Evolutionary conservation across 2,113 vertebrate species (phyloP), one percentile per base, ranked within the genome.

Genomic region (Maccullochella peelii): DNA sequence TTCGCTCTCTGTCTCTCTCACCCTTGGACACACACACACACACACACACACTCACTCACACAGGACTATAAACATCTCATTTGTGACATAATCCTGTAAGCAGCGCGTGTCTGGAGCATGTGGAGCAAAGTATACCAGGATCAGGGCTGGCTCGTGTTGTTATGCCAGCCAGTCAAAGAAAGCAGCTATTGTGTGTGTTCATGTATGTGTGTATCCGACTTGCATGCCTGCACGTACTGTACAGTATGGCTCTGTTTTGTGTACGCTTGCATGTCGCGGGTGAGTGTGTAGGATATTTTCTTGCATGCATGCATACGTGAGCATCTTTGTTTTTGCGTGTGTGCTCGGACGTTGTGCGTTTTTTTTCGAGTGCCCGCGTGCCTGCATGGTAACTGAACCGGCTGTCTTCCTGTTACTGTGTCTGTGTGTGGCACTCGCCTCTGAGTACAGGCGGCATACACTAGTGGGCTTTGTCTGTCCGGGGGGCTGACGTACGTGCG

Each of bases 101-200:
- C 86, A 86, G 71, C 52, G 67, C 23, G 70, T 86, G 89, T 90
- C 90, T 89, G 87, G 79, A 88, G 91, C 90, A 87, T 87, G 87
- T 82, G 80, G 84, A 71, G 66, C 73, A 86, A 85, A 90, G 67
- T 79, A 62, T 27, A 88, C 83, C 93, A 84, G 82, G 73, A 84
- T 79, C 85, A 79, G 83, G 88, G 61, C 82, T 90, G 87, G 65
- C 77, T 89, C 95, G 90, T 94, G 95, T 95, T 95, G 93, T 95
- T 94, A 91, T 93, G 93, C 93, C 91, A 93, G 88, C 88, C 87
- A 89, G 93, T 95, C 93, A 96, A 95, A 96, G 96, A 95, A 98
- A 96, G 96, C 90, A 89, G 92, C 95, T 95, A 96, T 96, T 98
- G 96, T 97, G 89, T 92, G 88, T 66, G 63, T 81, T 65, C 30